These are phyloP conservation scores for Chrysoperla carnea DNA, from an alignment of 1,140 invertebrate genomes.

Conservation along the genomic window DNA sequence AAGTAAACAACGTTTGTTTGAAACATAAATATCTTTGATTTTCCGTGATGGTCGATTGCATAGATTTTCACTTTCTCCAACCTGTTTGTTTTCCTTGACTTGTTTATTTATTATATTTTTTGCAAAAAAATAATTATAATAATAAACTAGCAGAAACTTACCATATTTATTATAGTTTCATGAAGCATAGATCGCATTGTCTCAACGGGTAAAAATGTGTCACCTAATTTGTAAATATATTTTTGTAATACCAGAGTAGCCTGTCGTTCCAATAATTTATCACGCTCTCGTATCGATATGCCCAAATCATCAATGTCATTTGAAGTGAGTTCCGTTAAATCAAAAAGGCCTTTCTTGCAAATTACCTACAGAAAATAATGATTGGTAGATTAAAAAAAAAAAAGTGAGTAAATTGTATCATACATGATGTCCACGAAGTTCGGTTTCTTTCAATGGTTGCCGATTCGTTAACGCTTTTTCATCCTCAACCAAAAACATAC, in stretches of 20 bases:
- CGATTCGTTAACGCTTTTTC: neutral
- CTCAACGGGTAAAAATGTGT: neutral
- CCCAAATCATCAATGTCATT: neutral
- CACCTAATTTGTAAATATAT: neutral
- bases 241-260: neutral
- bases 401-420: neutral
- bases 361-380: neutral
- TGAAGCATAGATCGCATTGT: neutral
- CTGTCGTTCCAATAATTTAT: neutral
- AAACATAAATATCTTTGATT: neutral
- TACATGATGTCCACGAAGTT: neutral
- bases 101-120: too few species aligned
- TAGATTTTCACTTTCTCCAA: too few species aligned
- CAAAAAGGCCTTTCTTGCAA: constrained; percentile 1
- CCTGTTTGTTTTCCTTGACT: too few species aligned
- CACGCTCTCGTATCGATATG: neutral
- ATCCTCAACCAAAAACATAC: neutral
- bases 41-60: neutral
- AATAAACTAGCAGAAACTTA: neutral
- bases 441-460: neutral
- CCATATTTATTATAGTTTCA: neutral
- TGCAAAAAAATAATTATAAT: too few species aligned
- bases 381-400: neutral
- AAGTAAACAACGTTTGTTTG: too few species aligned
- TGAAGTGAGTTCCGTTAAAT: neutral